These are phyloP conservation scores for Synergus gifuensis DNA, from an alignment of 2,888 invertebrate species.

Conservation along the genomic window DNA sequence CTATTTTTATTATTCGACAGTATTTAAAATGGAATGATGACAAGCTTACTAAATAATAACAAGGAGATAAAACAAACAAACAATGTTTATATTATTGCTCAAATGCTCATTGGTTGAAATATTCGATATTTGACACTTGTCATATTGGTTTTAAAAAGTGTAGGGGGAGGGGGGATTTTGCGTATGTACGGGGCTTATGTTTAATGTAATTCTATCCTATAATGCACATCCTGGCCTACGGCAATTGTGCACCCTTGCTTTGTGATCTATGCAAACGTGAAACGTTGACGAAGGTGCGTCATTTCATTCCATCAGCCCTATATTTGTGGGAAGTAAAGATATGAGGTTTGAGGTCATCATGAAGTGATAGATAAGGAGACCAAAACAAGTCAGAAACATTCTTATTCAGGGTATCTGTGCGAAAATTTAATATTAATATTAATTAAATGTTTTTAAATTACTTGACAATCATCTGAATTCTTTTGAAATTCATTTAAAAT, in stretches of 20 bases:
- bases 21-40: conserved; percentile 47
- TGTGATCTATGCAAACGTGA: conserved; percentile 52
- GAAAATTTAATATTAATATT: too few relatives aligned
- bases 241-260: conserved; percentile 61
- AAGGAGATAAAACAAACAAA: neutral
- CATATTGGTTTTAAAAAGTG: neutral
- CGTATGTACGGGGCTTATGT: conserved; percentile 62
- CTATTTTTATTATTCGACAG: neutral
- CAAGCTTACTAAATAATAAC: conserved; percentile 46
- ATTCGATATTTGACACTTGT: conserved; percentile 4
- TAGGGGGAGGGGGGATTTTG: neutral
- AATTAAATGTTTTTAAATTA: too few relatives aligned
- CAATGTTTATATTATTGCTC: neutral
- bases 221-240: conserved; percentile 76
- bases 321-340: neutral
- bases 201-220: conserved; percentile 77
- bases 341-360: neutral
- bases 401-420: too few relatives aligned
- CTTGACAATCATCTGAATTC: too few relatives aligned
- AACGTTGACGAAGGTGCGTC: conserved; percentile 31
- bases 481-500: too few relatives aligned
- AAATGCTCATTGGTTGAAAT: neutral
- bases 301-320: conserved; percentile 15
- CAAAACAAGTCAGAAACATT: too few relatives aligned
- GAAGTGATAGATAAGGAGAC: too few relatives aligned